A percentile compares a stretch with the other conserved stretches of the same genome.
These are phyloP conservation scores for Larimichthys polyactis DNA, from an alignment of 2,113 vertebrate species.

Conservation along the genomic window DNA sequence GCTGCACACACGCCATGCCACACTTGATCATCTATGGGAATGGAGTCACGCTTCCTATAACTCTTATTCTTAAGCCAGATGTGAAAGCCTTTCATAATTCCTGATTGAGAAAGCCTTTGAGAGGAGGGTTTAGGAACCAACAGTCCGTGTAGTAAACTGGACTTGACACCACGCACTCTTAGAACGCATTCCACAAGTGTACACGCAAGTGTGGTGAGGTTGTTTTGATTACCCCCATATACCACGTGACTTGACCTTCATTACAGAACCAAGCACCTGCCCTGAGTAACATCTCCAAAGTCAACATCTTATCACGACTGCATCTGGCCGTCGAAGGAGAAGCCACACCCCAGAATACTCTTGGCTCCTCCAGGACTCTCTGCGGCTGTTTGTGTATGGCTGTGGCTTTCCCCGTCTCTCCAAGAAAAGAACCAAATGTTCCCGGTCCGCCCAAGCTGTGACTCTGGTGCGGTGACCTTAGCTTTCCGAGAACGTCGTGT, in stretches of 20 bases:
- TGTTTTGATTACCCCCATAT: slow-evolving; percentile 48
- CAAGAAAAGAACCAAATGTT: slow-evolving; percentile 77
- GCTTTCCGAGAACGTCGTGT: slow-evolving; percentile 61
- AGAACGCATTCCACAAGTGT: slow-evolving; percentile 50
- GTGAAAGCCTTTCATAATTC: slow-evolving; percentile 45
- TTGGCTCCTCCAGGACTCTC: slow-evolving; percentile 33
- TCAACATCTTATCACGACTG: slow-evolving; percentile 60
- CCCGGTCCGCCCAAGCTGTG: slow-evolving; percentile 48
- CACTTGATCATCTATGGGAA: slow-evolving; percentile 61
- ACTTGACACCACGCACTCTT: slow-evolving; percentile 49
- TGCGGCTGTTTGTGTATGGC: slow-evolving; percentile 65
- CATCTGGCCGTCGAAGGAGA: slow-evolving; percentile 38
- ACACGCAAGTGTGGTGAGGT: slow-evolving; percentile 45
- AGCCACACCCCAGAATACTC: slow-evolving; percentile 74
- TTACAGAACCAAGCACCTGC: slow-evolving; percentile 65
- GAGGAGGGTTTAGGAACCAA: slow-evolving; percentile 32
- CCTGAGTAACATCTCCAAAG: slow-evolving; percentile 49
- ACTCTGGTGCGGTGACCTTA: slow-evolving; percentile 57
- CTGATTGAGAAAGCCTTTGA: slow-evolving; percentile 56
- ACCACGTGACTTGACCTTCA: slow-evolving; percentile 43
- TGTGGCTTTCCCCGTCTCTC: slow-evolving; percentile 58
- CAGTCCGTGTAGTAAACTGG: slow-evolving; percentile 58
- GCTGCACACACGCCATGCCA: slow-evolving; percentile 51
- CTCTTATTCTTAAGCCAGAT: slow-evolving; percentile 52
- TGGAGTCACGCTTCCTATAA: slow-evolving; percentile 55